A percentile compares a stretch with the other conserved stretches of the same genome.
Conservation (phyloP, 37 sponge, comb jelly and placozoan genomes). For the Agelas oroides region DNA sequence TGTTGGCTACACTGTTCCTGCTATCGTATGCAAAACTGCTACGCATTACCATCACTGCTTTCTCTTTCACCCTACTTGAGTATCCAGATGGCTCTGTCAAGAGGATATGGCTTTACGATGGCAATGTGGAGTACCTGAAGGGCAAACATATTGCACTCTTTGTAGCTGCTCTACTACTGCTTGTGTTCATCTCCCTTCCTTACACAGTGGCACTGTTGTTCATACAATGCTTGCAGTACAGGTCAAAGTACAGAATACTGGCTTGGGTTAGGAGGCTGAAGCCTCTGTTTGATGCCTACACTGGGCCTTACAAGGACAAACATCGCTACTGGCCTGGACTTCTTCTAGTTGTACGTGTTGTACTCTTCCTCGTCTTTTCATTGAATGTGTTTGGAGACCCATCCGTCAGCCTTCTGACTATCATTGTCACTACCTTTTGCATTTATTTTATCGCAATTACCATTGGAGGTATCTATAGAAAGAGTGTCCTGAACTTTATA, state of each 20-base stretch:
- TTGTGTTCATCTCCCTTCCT: not conserved
- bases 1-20: conserved; percentile 7
- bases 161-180: not conserved
- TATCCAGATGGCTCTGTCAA: not conserved
- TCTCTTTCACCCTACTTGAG: not conserved
- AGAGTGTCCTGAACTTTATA: not conserved
- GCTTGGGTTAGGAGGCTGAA: too few species aligned
- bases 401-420: too few species aligned
- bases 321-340: too few species aligned
- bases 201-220: not conserved
- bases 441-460: not conserved
- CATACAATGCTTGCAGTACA: too few species aligned
- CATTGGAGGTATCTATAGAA: not conserved
- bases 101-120: conserved; percentile 26
- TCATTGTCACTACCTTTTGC: too few species aligned
- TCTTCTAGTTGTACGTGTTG: too few species aligned
- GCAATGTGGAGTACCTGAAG: conserved; percentile 23
- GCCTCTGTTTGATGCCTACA: too few species aligned
- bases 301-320: too few species aligned
- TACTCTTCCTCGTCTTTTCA: too few species aligned
- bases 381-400: too few species aligned
- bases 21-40: conserved; percentile 12
- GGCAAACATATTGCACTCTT: not conserved
- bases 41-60: not conserved
- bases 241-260: too few species aligned